Evolutionary conservation across 2,113 vertebrate species (phyloP).

Genomic region (Rallus limicola): DNA sequence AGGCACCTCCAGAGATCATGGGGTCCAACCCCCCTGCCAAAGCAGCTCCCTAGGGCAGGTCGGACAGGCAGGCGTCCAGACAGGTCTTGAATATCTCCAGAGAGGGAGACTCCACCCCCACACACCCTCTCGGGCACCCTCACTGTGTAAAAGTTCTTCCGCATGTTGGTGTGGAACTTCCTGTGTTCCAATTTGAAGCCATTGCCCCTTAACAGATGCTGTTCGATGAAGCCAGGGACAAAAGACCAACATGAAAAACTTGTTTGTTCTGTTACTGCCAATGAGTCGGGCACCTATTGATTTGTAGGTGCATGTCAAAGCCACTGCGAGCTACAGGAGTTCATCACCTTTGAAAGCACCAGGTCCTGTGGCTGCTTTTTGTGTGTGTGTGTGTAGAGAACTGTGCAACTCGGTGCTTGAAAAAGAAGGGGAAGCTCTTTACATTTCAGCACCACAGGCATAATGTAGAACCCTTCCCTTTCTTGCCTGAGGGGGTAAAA

Average conservation of each 20-base stretch:
- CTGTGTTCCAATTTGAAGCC: no score
- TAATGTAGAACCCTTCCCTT: fast-evolving
- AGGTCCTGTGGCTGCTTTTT: neutral
- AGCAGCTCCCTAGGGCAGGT: no score
- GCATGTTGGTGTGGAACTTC: no score
- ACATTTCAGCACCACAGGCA: fast-evolving
- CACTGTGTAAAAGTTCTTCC: no score
- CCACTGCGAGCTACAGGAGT: fast-evolving
- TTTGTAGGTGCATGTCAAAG: neutral
- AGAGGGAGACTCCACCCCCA: no score
- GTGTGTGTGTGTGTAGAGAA: no score
- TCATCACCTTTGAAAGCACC: neutral
- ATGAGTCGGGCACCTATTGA: fast-evolving
- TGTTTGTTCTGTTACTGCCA: neutral
- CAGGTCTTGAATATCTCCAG: no score
- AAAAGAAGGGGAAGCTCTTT: neutral
- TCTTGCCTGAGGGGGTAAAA: neutral
- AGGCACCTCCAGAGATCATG: no score
- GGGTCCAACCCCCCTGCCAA: no score
- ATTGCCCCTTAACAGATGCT: no score
- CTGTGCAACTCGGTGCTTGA: neutral
- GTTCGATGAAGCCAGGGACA: neutral
- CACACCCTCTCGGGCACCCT: no score
- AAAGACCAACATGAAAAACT: neutral
- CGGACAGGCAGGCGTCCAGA: no score